Conservation (phyloP, 2,888 invertebrate genomes). For the Torymus texanus region DNA sequence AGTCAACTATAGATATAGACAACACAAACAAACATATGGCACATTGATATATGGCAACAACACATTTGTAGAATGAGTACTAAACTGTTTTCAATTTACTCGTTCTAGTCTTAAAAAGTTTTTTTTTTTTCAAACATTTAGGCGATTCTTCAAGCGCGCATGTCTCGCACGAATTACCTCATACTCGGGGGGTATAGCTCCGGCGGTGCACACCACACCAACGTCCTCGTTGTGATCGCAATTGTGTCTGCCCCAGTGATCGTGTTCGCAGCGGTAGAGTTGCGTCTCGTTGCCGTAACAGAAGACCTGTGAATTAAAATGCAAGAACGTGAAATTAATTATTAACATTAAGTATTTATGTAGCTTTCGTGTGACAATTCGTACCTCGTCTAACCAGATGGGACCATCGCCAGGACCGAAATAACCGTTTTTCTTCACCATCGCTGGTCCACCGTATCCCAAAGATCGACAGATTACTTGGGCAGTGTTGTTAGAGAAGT, state of each 20-base stretch:
- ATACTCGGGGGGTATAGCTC: conserved; percentile 61
- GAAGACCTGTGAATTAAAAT: conserved; percentile 71
- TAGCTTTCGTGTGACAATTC: no score
- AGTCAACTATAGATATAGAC: background rate
- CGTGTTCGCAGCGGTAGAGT: conserved; percentile 81
- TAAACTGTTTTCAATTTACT: background rate
- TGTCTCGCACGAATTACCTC: conserved; percentile 67
- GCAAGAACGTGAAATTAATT: no score
- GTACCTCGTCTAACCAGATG: conserved; percentile 84
- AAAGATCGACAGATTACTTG: conserved; percentile 79
- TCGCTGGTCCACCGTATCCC: conserved; percentile 77
- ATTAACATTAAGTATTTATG: no score
- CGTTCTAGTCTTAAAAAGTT: no score
- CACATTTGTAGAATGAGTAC: conserved; percentile 1
- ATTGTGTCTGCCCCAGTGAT: conserved; percentile 83
- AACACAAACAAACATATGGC: conserved; percentile 19
- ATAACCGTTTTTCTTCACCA: conserved; percentile 77
- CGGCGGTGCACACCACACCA: conserved; percentile 76
- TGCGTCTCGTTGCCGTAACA: conserved; percentile 82
- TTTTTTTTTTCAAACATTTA: conserved; percentile 3
- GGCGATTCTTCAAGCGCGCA: conserved; percentile 38
- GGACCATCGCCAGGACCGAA: conserved; percentile 80
- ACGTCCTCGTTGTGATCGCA: conserved; percentile 86
- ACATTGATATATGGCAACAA: background rate
- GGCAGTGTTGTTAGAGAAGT: conserved; percentile 82